These are phyloP conservation scores for Anarrhichthys ocellatus DNA, from an alignment of 2,113 vertebrate species.

Conservation along the genomic window DNA sequence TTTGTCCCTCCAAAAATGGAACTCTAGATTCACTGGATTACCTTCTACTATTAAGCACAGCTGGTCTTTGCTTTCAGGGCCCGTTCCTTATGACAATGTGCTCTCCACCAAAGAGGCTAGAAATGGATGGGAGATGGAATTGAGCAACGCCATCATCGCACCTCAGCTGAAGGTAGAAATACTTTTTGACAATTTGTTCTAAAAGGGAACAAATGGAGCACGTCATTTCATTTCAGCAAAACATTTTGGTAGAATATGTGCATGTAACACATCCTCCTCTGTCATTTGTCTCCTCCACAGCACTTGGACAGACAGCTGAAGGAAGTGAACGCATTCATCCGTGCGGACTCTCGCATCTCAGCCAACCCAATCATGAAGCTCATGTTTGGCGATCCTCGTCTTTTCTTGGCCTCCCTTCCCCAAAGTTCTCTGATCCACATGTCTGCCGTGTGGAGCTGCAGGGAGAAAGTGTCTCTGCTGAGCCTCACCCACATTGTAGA, in stretches of 20 bases:
- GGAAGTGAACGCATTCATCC: slow-evolving; percentile 83
- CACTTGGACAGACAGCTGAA: slow-evolving; percentile 84
- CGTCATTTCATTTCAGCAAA: neutral
- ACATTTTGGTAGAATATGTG: neutral
- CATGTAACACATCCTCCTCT: neutral
- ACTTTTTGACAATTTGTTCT: neutral
- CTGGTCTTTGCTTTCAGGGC: slow-evolving; percentile 74
- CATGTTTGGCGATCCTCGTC: slow-evolving; percentile 86
- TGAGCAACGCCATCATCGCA: slow-evolving; percentile 79
- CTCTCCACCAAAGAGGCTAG: slow-evolving; percentile 86
- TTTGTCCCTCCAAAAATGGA: neutral
- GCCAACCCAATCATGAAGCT: slow-evolving; percentile 88
- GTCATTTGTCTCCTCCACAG: slow-evolving; percentile 65
- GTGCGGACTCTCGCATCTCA: slow-evolving; percentile 86
- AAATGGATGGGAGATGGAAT: slow-evolving; percentile 89
- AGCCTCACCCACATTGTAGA: slow-evolving; percentile 88
- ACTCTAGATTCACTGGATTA: neutral
- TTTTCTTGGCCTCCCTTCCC: slow-evolving; percentile 85
- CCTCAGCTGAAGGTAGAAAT: slow-evolving; percentile 85
- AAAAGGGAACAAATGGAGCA: neutral
- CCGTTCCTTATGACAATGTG: slow-evolving; percentile 61
- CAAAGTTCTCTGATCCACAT: slow-evolving; percentile 81
- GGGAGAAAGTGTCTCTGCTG: slow-evolving; percentile 85
- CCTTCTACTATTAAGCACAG: neutral
- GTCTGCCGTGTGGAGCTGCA: slow-evolving; percentile 90